Percentiles rank a stretch among this genome's conserved stretches.
phyloP scores from a whole-genome alignment of 1,140 invertebrate genomes.

The Drosophila eugracilis region DNA sequence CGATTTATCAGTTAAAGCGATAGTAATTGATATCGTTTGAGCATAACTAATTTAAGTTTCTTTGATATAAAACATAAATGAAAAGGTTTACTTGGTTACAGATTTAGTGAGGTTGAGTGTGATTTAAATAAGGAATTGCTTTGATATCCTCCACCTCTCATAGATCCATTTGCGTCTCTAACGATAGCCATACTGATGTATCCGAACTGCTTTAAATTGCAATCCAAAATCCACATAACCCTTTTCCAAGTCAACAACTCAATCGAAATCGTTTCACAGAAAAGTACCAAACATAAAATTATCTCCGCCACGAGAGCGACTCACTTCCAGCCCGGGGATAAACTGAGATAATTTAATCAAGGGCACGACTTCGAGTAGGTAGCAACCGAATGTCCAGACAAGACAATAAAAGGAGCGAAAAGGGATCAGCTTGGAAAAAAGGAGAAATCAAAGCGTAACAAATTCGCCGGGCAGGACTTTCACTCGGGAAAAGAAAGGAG shows the following conservation, averaged over 20 bases:
- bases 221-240: neutral
- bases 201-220: neutral
- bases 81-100: no score
- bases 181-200: no score
- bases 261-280: slow-evolving; percentile 6
- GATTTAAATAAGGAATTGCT: no score
- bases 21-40: slow-evolving; percentile 1
- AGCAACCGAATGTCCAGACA: slow-evolving; percentile 49
- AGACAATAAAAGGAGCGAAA: slow-evolving; percentile 65
- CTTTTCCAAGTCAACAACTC: slow-evolving; percentile 30
- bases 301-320: slow-evolving; percentile 67
- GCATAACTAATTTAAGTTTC: neutral
- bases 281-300: slow-evolving; percentile 10
- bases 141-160: no score
- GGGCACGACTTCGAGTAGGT: slow-evolving; percentile 70
- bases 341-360: slow-evolving; percentile 66
- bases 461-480: slow-evolving; percentile 63
- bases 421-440: slow-evolving; percentile 53
- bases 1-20: slow-evolving; percentile 7
- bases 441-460: slow-evolving; percentile 78
- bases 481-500: slow-evolving; percentile 43
- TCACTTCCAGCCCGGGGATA: slow-evolving; percentile 60
- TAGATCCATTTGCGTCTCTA: no score
- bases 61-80: neutral
- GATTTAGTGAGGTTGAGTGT: no score